These are phyloP conservation scores for Drosophila mettleri DNA, from an alignment of 2,888 invertebrate genomes.

Conservation along the genomic window DNA sequence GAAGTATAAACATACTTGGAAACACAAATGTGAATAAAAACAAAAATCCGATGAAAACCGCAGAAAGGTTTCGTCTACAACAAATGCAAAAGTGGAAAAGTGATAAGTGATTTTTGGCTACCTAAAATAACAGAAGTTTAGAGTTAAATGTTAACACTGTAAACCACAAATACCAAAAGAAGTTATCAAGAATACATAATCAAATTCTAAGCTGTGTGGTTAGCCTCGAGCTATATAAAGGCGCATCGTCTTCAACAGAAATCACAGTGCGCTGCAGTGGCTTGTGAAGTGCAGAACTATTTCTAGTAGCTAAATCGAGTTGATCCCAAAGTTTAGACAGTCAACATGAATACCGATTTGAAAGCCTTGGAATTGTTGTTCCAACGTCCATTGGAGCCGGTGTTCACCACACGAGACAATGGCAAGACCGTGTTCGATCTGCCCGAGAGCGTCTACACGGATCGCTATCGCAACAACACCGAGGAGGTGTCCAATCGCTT, in stretches of 20 bases:
- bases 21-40: neutral
- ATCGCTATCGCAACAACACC: constrained; percentile 74
- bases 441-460: constrained; percentile 82
- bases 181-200: constrained; percentile 3
- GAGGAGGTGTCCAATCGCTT: constrained; percentile 80
- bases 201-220: constrained; percentile 19
- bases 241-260: neutral
- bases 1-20: neutral
- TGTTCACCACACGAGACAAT: constrained; percentile 81
- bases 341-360: constrained; percentile 67
- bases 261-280: constrained; percentile 38
- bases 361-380: constrained; percentile 82
- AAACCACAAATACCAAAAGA: constrained; percentile 20
- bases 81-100: neutral
- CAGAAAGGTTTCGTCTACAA: neutral
- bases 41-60: neutral
- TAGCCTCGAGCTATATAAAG: constrained; percentile 38
- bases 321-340: neutral
- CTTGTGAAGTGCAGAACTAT: constrained; percentile 21
- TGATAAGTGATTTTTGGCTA: constrained; percentile 8
- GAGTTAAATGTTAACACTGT: neutral
- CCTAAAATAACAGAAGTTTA: constrained; percentile 3
- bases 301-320: neutral
- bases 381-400: constrained; percentile 83
- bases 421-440: constrained; percentile 82